phyloP scores from a whole-genome alignment of 2,888 invertebrate species.

The Trilocha varians region DNA sequence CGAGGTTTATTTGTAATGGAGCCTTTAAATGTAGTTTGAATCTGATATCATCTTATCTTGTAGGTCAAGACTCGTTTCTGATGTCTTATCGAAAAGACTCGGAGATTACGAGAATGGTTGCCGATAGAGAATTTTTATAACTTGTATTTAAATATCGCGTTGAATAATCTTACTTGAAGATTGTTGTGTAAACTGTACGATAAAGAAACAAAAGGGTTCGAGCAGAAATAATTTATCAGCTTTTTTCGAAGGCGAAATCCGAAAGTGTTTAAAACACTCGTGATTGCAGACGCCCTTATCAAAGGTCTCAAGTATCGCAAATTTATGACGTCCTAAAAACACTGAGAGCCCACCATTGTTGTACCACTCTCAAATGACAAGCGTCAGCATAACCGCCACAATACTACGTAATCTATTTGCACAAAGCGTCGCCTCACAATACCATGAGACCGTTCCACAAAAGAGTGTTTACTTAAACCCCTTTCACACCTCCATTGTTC shows the following conservation, averaged over 20 bases:
- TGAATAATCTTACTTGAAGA: too few relatives aligned
- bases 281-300: background rate
- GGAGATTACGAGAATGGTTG: too few relatives aligned
- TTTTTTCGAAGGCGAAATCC: background rate
- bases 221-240: background rate
- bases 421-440: slow-evolving; percentile 54
- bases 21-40: background rate
- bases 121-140: too few relatives aligned
- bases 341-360: slow-evolving; percentile 19
- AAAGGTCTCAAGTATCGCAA: background rate
- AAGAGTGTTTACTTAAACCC: slow-evolving; percentile 70
- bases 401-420: slow-evolving; percentile 65
- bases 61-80: too few relatives aligned
- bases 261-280: background rate
- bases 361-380: slow-evolving; percentile 24
- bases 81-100: too few relatives aligned
- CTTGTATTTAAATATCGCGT: too few relatives aligned
- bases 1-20: background rate
- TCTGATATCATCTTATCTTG: background rate
- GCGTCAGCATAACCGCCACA: slow-evolving; percentile 34
- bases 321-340: slow-evolving; percentile 12
- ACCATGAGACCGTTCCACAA: slow-evolving; percentile 52
- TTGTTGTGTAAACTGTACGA: too few relatives aligned
- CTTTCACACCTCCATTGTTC: slow-evolving; percentile 68
- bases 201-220: too few relatives aligned